A percentile compares a stretch with the other conserved stretches of the same genome.
Conservation (phyloP, 1,140 invertebrate genomes). For the Vanessa atalanta region DNA sequence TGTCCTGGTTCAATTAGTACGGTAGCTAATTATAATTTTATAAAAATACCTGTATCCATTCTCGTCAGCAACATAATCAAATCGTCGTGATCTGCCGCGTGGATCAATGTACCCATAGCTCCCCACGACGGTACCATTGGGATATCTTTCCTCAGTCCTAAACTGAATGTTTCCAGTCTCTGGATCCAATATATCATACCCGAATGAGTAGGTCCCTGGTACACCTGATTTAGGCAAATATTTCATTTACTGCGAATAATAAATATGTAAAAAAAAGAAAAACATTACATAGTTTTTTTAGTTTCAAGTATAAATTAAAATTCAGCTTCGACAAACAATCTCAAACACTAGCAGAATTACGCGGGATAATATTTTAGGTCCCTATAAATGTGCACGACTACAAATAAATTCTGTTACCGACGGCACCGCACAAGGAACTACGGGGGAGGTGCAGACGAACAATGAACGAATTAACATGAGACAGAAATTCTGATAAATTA, state of each 20-base stretch:
- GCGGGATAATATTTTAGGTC: too few relatives aligned
- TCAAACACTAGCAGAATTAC: too few relatives aligned
- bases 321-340: too few relatives aligned
- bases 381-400: too few relatives aligned
- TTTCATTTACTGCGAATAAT: not conserved
- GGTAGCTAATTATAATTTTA: not conserved
- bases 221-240: slow-evolving; percentile 25
- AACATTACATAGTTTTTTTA: too few relatives aligned
- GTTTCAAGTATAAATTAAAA: too few relatives aligned
- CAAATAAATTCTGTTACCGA: too few relatives aligned
- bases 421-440: too few relatives aligned
- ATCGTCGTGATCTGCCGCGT: slow-evolving; percentile 82
- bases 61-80: slow-evolving; percentile 83
- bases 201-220: slow-evolving; percentile 85
- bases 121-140: slow-evolving; percentile 85
- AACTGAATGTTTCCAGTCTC: slow-evolving; percentile 84
- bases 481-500: too few relatives aligned
- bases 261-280: too few relatives aligned
- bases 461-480: too few relatives aligned
- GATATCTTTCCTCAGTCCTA: slow-evolving; percentile 83
- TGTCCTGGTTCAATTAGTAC: not conserved
- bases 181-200: slow-evolving; percentile 85
- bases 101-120: slow-evolving; percentile 85
- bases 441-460: too few relatives aligned
- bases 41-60: slow-evolving; percentile 82